These are phyloP conservation scores for Falco novaeseelandiae DNA, from an alignment of 2,797 vertebrate species.

Conservation along the genomic window DNA sequence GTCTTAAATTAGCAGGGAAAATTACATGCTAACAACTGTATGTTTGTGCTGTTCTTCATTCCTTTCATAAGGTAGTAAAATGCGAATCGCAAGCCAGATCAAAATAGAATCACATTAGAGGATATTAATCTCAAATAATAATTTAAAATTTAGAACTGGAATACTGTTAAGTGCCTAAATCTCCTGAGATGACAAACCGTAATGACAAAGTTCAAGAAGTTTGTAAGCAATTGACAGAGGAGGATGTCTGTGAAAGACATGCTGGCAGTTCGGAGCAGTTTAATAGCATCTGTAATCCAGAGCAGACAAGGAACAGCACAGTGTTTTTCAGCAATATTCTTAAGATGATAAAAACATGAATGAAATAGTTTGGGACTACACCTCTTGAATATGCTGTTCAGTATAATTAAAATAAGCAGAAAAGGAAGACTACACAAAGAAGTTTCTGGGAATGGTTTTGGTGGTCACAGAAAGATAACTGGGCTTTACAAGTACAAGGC, in stretches of 20 bases:
- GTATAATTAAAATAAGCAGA: neutral
- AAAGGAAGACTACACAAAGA: neutral
- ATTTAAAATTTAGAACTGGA: neutral
- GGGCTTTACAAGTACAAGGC: neutral
- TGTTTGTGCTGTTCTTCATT: neutral
- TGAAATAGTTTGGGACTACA: neutral
- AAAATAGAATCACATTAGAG: neutral
- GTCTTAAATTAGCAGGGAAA: conserved; percentile 5
- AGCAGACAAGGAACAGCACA: neutral
- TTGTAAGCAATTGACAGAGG: neutral
- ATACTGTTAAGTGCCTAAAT: neutral
- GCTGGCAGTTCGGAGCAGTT: neutral
- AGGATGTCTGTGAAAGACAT: neutral
- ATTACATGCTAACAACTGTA: neutral
- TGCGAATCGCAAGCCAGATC: neutral
- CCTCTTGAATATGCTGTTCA: neutral
- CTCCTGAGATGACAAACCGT: neutral
- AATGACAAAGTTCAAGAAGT: neutral
- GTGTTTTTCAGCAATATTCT: neutral
- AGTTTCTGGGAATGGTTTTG: neutral
- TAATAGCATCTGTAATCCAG: neutral
- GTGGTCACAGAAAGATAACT: neutral
- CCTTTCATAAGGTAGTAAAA: neutral
- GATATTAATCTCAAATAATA: neutral
- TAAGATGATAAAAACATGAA: neutral